Evolutionary conservation across 2,113 vertebrate genomes (phyloP).

Genomic region (Cheilinus undulatus): DNA sequence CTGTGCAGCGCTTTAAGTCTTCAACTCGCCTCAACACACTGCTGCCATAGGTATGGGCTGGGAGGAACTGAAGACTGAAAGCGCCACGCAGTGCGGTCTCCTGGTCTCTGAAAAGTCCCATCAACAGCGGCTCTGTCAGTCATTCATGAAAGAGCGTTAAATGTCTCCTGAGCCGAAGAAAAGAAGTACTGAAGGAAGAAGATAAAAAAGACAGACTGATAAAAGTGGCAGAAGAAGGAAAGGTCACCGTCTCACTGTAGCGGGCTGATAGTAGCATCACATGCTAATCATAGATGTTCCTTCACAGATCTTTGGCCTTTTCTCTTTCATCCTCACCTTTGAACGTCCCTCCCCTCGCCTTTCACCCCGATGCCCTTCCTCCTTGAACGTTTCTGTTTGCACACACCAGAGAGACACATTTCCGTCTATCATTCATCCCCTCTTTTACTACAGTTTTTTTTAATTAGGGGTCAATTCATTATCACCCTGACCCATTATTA

Average conservation of each 20-base stretch:
- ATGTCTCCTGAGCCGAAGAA: conserved; percentile 45
- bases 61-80: conserved; percentile 90
- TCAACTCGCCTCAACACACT: conserved; percentile 88
- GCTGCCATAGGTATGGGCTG: conserved; percentile 82
- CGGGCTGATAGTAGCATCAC: conserved; percentile 51
- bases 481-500: no score
- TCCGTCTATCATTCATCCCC: no score
- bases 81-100: conserved; percentile 80
- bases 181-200: conserved; percentile 20
- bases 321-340: conserved; percentile 1
- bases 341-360: neutral
- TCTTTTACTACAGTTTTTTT: no score
- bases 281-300: conserved; percentile 61
- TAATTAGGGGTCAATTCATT: no score
- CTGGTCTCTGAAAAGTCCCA: conserved; percentile 13
- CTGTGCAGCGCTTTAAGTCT: conserved; percentile 87
- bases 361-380: conserved; percentile 6
- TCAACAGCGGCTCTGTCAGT: neutral
- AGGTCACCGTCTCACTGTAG: conserved; percentile 51
- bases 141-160: conserved; percentile 45
- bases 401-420: no score
- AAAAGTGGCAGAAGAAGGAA: conserved; percentile 26
- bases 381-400: no score
- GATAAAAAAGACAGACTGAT: conserved; percentile 36
- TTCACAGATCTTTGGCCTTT: conserved; percentile 24